Conservation (phyloP, 2,888 invertebrate genomes). For the Idaea dimidiata region DNA sequence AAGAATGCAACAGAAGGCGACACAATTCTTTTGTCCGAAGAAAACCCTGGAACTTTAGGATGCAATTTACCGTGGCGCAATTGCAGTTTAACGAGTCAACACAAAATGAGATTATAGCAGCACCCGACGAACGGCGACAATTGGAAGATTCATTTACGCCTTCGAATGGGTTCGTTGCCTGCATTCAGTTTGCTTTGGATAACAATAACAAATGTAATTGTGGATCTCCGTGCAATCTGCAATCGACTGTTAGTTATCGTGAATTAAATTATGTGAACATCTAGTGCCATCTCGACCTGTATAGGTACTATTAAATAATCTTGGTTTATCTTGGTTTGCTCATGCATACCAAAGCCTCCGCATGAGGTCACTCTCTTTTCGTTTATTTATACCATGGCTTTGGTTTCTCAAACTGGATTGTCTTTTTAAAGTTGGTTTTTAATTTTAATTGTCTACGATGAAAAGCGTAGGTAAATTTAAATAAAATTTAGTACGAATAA, state of each 20-base stretch:
- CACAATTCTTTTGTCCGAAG: slow-evolving; percentile 22
- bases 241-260: not conserved
- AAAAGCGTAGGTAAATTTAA: not conserved
- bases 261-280: no score
- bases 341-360: no score
- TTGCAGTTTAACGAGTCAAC: slow-evolving; percentile 43
- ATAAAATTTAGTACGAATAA: not conserved
- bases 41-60: slow-evolving; percentile 29
- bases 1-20: slow-evolving; percentile 16
- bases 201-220: slow-evolving; percentile 5
- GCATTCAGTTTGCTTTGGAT: slow-evolving; percentile 15
- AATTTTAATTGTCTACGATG: not conserved
- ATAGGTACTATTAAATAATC: no score
- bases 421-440: not conserved
- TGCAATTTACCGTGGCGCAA: slow-evolving; percentile 35
- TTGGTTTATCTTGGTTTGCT: no score
- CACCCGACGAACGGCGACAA: slow-evolving; percentile 28
- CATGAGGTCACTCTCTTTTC: no score
- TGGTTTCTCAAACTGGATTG: no score
- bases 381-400: no score
- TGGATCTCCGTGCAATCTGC: not conserved
- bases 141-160: slow-evolving; percentile 31
- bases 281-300: no score
- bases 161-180: slow-evolving; percentile 14
- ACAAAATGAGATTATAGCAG: slow-evolving; percentile 42